Percentiles rank a stretch among this genome's conserved stretches.
These are phyloP conservation scores for Chirona hameri DNA, from an alignment of 2,888 invertebrate genomes.

Conservation along the genomic window DNA sequence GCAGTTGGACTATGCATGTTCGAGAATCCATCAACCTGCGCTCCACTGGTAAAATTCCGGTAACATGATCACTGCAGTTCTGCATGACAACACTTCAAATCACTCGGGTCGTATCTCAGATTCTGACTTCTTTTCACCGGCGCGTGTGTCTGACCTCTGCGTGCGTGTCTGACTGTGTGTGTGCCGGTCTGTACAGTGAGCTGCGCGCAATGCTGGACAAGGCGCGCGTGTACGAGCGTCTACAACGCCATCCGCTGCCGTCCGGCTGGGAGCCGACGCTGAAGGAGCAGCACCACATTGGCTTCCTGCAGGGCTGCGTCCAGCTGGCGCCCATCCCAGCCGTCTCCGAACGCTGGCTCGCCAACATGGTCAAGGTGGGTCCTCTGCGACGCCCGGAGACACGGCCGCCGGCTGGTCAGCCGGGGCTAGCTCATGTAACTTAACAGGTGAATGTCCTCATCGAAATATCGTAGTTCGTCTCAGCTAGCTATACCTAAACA, in stretches of 20 bases:
- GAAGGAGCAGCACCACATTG: slow-evolving; percentile 25
- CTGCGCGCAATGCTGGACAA: slow-evolving; percentile 13
- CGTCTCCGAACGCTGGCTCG: slow-evolving; percentile 10
- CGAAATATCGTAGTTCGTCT: too few relatives aligned
- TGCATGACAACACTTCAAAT: too few relatives aligned
- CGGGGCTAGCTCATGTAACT: too few relatives aligned
- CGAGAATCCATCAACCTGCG: too few relatives aligned
- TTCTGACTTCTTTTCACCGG: too few relatives aligned
- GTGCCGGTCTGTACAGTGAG: background rate
- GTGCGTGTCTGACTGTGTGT: background rate
- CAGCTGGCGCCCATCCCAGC: background rate
- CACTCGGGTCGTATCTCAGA: too few relatives aligned
- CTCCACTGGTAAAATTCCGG: too few relatives aligned
- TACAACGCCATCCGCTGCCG: background rate
- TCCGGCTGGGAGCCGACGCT: slow-evolving; percentile 4
- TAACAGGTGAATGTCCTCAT: too few relatives aligned
- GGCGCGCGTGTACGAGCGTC: background rate
- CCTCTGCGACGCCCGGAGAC: background rate
- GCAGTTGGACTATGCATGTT: too few relatives aligned
- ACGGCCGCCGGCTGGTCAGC: too few relatives aligned
- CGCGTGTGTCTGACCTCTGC: background rate
- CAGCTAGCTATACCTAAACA: too few relatives aligned
- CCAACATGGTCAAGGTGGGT: slow-evolving; percentile 6
- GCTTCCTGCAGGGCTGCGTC: slow-evolving; percentile 5
- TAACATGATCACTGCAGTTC: too few relatives aligned